Percentiles rank a stretch among this genome's conserved stretches.
Conservation (phyloP, 2,797 vertebrate genomes). For the Momotus momota region DNA sequence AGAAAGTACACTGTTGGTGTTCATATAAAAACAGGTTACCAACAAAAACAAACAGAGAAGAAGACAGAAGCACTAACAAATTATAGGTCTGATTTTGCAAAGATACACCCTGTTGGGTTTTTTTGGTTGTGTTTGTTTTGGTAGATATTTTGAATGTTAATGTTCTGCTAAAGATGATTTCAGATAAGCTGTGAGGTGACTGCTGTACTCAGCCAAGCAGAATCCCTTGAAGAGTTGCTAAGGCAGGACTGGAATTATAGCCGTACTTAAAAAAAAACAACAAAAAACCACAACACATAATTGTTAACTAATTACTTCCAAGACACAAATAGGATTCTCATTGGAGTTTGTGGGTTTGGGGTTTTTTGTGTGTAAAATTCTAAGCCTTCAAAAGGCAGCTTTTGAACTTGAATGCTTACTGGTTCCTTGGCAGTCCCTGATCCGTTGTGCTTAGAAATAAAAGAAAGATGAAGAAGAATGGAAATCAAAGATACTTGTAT, state of each 20-base stretch:
- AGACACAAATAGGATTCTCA: constrained; percentile 2
- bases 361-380: constrained; percentile 5
- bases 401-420: constrained; percentile 1
- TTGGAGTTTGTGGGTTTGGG: not conserved
- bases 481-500: constrained; percentile 40
- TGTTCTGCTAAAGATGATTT: constrained; percentile 60
- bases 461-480: constrained; percentile 34
- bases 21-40: not conserved
- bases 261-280: not conserved
- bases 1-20: not conserved
- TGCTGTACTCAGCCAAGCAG: constrained; percentile 56
- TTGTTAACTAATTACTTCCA: constrained; percentile 35
- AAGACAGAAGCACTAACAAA: not conserved
- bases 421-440: not conserved
- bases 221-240: constrained; percentile 57
- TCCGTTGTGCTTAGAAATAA: not conserved
- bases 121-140: not conserved
- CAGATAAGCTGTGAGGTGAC: constrained; percentile 28
- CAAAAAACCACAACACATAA: not conserved
- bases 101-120: not conserved
- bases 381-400: constrained; percentile 30
- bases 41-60: constrained; percentile 8
- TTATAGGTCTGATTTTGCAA: constrained; percentile 48
- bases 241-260: constrained; percentile 65
- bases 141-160: constrained; percentile 60